Evolutionary conservation across 2,797 vertebrate species (phyloP), one percentile per base, ranked within the genome.

Genomic region (Acropternis orthonyx): DNA sequence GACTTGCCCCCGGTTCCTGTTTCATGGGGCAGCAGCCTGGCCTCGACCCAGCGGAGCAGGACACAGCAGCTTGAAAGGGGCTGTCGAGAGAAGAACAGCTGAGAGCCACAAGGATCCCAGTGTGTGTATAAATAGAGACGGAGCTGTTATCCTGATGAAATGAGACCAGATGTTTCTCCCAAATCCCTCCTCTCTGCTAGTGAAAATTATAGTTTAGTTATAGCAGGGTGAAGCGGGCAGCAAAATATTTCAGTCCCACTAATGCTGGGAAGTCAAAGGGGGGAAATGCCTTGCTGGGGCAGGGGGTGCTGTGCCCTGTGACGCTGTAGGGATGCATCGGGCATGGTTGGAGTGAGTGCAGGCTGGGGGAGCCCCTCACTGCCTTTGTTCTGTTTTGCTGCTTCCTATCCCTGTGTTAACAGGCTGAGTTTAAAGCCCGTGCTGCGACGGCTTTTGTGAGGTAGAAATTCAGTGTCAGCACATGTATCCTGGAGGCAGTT

Each of bases 111-210:
- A 88, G 26, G 41, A 97, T 96, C 95, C 93, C 32, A n/a, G 92
- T 2, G 6, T 11, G 56, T 63, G 61, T 97, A 97, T 97, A 98
- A 97, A 98, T 97, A 97, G 97, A 96, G 96, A 95, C 67, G 3
- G 91, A 96, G 93, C 95, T 96, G 93, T 90, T 96, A 95, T 87
- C 92, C 96, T 95, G 96, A 97, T 95, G 97, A 97, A 95, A 97
- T 30, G 80, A 96, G 95, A 97, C 97, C 97, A 98, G 97, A 98
- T 97, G 97, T 98, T 98, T 95, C 95, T 97, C 92, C 44, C 34
- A 96, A 97, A 97, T 97, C 96, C 96, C 93, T 96, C 95, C 89
- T 86, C 95, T 93, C 93, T 22, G n/a, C 85, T 88, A 65, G 90
- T 21, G 92, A 85, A 95, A 96, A 97, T 85, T 80, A 92, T 56